Conservation (phyloP, 2,113 vertebrate genomes). For the Coturnix japonica region DNA sequence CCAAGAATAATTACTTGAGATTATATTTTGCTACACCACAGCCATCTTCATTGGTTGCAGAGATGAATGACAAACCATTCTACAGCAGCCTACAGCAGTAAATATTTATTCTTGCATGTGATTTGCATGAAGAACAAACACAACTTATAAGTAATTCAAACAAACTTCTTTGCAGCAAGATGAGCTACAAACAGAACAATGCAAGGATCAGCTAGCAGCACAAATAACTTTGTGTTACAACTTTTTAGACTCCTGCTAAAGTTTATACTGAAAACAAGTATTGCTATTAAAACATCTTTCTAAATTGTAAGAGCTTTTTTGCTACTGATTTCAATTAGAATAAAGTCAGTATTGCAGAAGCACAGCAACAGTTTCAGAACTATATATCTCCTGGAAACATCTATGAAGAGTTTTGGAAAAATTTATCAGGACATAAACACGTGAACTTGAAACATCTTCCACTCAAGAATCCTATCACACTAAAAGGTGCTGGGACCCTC, state of each 20-base stretch:
- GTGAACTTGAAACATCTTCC: not conserved
- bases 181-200: not conserved
- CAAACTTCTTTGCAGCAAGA: not conserved
- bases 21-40: slow-evolving; percentile 20
- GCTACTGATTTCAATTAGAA: not conserved
- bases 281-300: not conserved
- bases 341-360: not conserved
- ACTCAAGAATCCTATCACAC: not conserved
- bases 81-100: not conserved
- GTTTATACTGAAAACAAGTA: not conserved
- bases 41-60: not conserved
- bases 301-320: not conserved
- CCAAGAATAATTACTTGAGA: slow-evolving; percentile 28
- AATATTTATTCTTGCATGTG: slow-evolving; percentile 26
- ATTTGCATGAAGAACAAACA: slow-evolving; percentile 30
- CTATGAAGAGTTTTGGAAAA: not conserved
- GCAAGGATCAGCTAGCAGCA: not conserved
- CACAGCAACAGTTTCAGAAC: not conserved
- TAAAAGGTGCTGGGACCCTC: not conserved
- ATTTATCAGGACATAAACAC: not conserved
- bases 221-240: not conserved
- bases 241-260: not conserved
- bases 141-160: not conserved
- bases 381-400: not conserved
- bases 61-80: not conserved